Percentiles rank a stretch among this genome's conserved stretches.
phyloP scores from a whole-genome alignment of 1,140 invertebrate species.

The Cotesia chilonis region DNA sequence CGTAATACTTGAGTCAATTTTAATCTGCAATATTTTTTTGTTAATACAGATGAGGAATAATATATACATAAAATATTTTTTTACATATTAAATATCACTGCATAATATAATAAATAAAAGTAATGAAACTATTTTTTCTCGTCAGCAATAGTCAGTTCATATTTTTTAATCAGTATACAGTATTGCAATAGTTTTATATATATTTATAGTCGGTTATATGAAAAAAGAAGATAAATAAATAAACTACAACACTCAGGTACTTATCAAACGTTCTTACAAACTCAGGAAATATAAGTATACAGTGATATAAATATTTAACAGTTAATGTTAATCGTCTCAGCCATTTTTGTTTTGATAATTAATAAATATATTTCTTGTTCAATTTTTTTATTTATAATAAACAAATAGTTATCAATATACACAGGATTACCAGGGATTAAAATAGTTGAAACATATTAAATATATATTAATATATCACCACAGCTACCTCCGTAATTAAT shows the following conservation, averaged over 20 bases:
- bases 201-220: slow-evolving; percentile 45
- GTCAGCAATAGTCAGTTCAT: slow-evolving; percentile 63
- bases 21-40: slow-evolving; percentile 19
- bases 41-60: not conserved
- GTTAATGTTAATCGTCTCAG: slow-evolving; percentile 59
- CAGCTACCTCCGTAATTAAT: slow-evolving; percentile 60
- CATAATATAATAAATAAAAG: slow-evolving; percentile 22
- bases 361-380: not conserved
- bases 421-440: slow-evolving; percentile 25
- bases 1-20: too few species aligned
- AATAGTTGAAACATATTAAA: slow-evolving; percentile 14
- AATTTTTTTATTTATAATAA: slow-evolving; percentile 30
- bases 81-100: slow-evolving; percentile 4
- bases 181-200: slow-evolving; percentile 63
- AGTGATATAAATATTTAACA: slow-evolving; percentile 64
- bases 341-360: slow-evolving; percentile 53
- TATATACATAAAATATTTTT: slow-evolving; percentile 17
- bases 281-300: slow-evolving; percentile 66
- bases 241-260: slow-evolving; percentile 48
- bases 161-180: slow-evolving; percentile 60
- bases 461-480: slow-evolving; percentile 54
- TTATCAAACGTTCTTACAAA: slow-evolving; percentile 49
- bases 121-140: slow-evolving; percentile 46
- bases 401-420: slow-evolving; percentile 16
- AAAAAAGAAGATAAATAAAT: slow-evolving; percentile 1